phyloP scores from a whole-genome alignment of 2,888 invertebrate genomes.

The Lagria hirta region DNA sequence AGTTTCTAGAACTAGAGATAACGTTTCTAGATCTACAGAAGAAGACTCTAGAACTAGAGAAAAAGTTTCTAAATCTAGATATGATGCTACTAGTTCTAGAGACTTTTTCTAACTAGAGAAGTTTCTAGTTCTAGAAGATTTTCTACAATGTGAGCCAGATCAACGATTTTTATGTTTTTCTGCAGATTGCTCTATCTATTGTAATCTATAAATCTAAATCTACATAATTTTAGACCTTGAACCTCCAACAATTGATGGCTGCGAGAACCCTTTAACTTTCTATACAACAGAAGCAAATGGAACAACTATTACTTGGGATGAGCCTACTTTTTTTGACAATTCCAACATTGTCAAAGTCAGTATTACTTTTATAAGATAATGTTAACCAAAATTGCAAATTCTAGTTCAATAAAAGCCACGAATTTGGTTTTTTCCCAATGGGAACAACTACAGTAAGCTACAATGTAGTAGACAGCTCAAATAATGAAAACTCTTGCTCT shows the following conservation, averaged over 20 bases:
- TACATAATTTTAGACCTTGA: slow-evolving; percentile 58
- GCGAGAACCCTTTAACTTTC: slow-evolving; percentile 60
- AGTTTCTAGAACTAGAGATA: background rate
- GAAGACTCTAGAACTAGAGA: too few species aligned
- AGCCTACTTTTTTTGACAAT: slow-evolving; percentile 63
- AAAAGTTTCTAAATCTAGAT: too few species aligned
- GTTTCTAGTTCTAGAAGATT: background rate
- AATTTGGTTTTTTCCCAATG: slow-evolving; percentile 56
- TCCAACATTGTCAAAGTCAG: slow-evolving; percentile 51
- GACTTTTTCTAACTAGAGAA: slow-evolving; percentile 2
- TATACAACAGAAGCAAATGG: slow-evolving; percentile 44
- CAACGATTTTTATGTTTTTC: too few species aligned
- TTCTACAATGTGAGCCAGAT: background rate
- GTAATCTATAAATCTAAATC: too few species aligned
- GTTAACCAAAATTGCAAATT: slow-evolving; percentile 8
- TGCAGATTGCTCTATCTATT: too few species aligned
- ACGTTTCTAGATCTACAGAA: too few species aligned
- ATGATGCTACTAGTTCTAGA: too few species aligned
- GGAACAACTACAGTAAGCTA: slow-evolving; percentile 62
- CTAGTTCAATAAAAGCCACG: slow-evolving; percentile 49
- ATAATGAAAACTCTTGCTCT: slow-evolving; percentile 61
- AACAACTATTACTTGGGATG: slow-evolving; percentile 60
- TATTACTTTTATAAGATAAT: slow-evolving; percentile 5
- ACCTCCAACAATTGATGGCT: slow-evolving; percentile 61
- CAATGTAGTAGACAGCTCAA: slow-evolving; percentile 59